Base-by-base conservation (phyloP, 2,888 invertebrate species). In the Drosophila phalerata region DNA sequence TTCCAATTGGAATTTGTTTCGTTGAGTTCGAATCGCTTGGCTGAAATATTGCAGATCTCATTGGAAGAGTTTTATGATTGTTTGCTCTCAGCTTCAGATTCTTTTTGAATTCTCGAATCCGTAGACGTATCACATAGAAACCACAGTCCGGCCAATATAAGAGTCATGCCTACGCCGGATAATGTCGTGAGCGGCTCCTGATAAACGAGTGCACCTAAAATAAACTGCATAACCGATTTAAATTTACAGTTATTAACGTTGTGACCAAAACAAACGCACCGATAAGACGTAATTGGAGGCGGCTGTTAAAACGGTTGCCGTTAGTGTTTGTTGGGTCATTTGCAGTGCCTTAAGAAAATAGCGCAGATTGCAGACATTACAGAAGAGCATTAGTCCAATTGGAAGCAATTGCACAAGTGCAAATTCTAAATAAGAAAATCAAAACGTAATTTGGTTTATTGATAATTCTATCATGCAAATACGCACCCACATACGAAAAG, bases 91-190 rank as follows among this genome's bases (percentile, higher is more conserved):
- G 10, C n/a, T 19, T 19, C 2, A 13, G 25, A 56, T 51, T 45
- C 40, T n/a, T 34, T 11, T 1, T 43, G 38, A 5, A 25, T 8
- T 9, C 10, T 13, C 8, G 47, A 19, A 0, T 37, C 63, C 2
- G 15, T 34, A 8, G 42, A 32, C 2, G 77, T 91, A 43, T 85
- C 90, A 61, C 94, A 93, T 5, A 97, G 94, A 62, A 97, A 93
- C 25, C 95, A 91, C 25, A 97, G 92, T 8, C 97, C 97, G 38
- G 94, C 84, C 8, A 97, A 91, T 64, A 97, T 96, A 13, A 96
- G 92, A 17, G 94, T 89, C 5, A 96, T 95, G 1, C 97, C 97
- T 10, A 94, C 81, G 94, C 96, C 96, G 95, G 97, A 97, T 37
- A 94, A 90, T 6, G 95, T 52, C 0, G 96, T 94, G 0, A 96